phyloP scores from a whole-genome alignment of 2,797 vertebrate genomes.

The Lagocephalus sceleratus region DNA sequence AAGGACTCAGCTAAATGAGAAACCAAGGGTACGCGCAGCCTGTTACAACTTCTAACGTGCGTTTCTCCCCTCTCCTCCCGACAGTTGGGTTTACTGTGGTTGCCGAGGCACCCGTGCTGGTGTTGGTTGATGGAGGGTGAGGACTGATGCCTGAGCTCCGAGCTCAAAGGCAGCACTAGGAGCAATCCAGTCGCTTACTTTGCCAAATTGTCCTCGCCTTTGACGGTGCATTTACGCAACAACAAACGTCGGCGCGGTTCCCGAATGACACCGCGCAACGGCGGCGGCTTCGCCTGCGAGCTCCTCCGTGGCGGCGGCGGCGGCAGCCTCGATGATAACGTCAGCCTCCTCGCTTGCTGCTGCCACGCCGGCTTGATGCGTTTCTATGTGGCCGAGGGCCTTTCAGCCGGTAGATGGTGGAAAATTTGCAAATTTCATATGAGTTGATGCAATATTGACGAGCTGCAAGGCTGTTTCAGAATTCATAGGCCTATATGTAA shows the following conservation, averaged over 20 bases:
- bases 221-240: no score
- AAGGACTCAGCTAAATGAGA: not conserved
- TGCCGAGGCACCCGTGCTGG: constrained; percentile 20
- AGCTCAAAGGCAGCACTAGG: constrained; percentile 32
- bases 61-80: not conserved
- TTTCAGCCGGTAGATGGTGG: constrained; percentile 15
- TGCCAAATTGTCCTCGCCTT: not conserved
- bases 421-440: constrained; percentile 32
- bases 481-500: constrained; percentile 36
- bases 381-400: constrained; percentile 1
- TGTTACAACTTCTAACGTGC: not conserved
- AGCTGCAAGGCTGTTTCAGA: constrained; percentile 33
- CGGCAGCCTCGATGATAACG: constrained; percentile 12
- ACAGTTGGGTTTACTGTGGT: not conserved
- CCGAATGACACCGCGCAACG: no score
- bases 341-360: constrained; percentile 1
- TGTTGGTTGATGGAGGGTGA: constrained; percentile 13
- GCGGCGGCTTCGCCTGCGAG: no score
- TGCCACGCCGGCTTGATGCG: constrained; percentile 2
- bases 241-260: no score
- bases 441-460: constrained; percentile 49
- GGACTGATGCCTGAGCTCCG: constrained; percentile 15
- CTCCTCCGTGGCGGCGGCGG: no score
- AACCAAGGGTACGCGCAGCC: no score
- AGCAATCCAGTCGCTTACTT: constrained; percentile 3